A percentile compares a stretch with the other conserved stretches of the same genome.
Evolutionary conservation across 2,888 invertebrate genomes (phyloP).

Genomic region (Thumatha senex): DNA sequence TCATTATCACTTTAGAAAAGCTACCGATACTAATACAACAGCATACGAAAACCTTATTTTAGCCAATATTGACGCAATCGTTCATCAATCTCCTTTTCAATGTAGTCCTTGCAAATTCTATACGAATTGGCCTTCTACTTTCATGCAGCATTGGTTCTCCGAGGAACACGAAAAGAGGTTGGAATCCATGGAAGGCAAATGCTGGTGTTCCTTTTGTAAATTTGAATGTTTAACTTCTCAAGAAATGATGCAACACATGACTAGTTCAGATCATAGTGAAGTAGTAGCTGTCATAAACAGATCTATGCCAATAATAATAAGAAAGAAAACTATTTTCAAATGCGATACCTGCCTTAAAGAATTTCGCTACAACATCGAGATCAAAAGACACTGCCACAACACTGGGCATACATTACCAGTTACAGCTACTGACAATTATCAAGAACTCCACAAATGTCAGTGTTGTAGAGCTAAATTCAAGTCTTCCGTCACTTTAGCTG

Average conservation of each 20-base stretch:
- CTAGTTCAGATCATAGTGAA: conserved; percentile 87
- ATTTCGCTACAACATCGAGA: conserved; percentile 90
- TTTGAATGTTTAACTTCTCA: conserved; percentile 85
- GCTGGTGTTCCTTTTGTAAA: conserved; percentile 90
- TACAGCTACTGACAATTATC: conserved; percentile 86
- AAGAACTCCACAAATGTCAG: conserved; percentile 85
- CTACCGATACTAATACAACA: conserved; percentile 82
- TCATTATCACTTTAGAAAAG: conserved; percentile 91
- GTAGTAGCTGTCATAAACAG: conserved; percentile 89
- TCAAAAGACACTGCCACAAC: conserved; percentile 84
- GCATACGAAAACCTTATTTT: conserved; percentile 86
- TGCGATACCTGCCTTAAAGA: conserved; percentile 87
- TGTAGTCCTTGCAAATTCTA: conserved; percentile 94
- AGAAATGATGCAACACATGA: conserved; percentile 87
- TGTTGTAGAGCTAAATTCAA: conserved; percentile 84
- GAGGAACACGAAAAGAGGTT: conserved; percentile 82
- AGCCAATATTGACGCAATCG: conserved; percentile 90
- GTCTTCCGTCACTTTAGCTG: conserved; percentile 86
- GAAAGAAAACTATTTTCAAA: conserved; percentile 84
- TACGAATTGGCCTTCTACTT: conserved; percentile 89
- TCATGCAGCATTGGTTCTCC: conserved; percentile 89
- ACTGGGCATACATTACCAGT: conserved; percentile 76
- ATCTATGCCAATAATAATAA: conserved; percentile 91
- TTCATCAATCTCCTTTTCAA: conserved; percentile 92
- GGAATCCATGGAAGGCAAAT: conserved; percentile 81